Evolutionary conservation across 1,140 invertebrate species (phyloP).

Genomic region (Atta texana): DNA sequence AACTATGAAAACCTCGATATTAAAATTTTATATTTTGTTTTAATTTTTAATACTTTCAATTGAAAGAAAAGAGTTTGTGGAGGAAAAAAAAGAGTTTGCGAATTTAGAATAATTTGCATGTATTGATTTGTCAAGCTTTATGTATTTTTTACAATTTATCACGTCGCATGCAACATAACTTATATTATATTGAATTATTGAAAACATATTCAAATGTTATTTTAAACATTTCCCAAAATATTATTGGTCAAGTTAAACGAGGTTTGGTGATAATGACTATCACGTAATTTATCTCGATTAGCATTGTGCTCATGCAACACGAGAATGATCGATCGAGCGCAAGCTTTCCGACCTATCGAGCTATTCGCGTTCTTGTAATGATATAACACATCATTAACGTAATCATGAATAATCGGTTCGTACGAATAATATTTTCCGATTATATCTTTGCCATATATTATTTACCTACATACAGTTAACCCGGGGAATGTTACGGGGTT

Average conservation of each 20-base stretch:
- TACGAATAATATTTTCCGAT: constrained; percentile 65
- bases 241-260: constrained; percentile 66
- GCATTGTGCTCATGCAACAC: constrained; percentile 67
- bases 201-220: constrained; percentile 35
- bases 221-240: constrained; percentile 63
- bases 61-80: background rate
- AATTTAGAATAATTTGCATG: background rate
- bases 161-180: constrained; percentile 22
- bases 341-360: constrained; percentile 72
- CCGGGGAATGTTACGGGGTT: constrained; percentile 39
- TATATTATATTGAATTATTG: constrained; percentile 28
- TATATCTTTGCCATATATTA: constrained; percentile 48
- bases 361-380: constrained; percentile 60
- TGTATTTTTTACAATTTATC: constrained; percentile 38
- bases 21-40: background rate
- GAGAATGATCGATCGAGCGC: constrained; percentile 75
- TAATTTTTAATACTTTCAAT: background rate
- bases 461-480: constrained; percentile 12
- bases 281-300: constrained; percentile 73
- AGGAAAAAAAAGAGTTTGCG: background rate
- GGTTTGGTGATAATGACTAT: constrained; percentile 64
- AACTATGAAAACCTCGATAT: background rate
- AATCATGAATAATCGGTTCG: constrained; percentile 77
- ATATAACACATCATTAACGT: constrained; percentile 72
- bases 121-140: constrained; percentile 25